These are phyloP conservation scores for Capreolus pygargus DNA, from an alignment of 2,113 vertebrate genomes.

Conservation along the genomic window DNA sequence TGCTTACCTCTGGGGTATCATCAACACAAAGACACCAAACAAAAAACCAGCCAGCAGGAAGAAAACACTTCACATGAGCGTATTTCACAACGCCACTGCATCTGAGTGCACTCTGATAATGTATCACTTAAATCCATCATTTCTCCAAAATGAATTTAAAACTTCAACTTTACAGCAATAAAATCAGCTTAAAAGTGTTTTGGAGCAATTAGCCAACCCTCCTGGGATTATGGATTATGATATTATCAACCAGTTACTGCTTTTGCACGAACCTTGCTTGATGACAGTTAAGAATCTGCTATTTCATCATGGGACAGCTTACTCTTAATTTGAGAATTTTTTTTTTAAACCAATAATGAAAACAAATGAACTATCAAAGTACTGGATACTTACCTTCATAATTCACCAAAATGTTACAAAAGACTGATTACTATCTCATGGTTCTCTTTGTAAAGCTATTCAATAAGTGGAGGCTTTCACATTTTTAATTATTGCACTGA, in stretches of 20 bases:
- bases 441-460: background rate
- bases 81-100: background rate
- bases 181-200: background rate
- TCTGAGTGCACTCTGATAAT: background rate
- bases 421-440: conserved; percentile 5
- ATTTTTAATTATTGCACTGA: background rate
- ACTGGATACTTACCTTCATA: background rate
- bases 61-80: background rate
- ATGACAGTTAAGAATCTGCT: conserved; percentile 3
- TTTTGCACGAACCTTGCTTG: conserved; percentile 1
- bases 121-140: background rate
- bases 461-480: background rate
- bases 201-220: background rate
- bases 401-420: conserved; percentile 26
- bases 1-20: background rate
- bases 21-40: background rate
- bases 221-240: background rate
- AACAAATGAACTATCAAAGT: conserved; percentile 18
- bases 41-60: background rate
- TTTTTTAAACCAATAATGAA: background rate
- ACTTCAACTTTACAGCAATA: background rate
- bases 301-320: background rate
- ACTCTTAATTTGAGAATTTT: background rate
- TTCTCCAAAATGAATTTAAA: conserved; percentile 43
- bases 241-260: background rate